Evolutionary conservation across 92 coral and sea anemone genomes (phyloP), one percentile per base, ranked within the genome.

Genomic region (Ricordea florida): DNA sequence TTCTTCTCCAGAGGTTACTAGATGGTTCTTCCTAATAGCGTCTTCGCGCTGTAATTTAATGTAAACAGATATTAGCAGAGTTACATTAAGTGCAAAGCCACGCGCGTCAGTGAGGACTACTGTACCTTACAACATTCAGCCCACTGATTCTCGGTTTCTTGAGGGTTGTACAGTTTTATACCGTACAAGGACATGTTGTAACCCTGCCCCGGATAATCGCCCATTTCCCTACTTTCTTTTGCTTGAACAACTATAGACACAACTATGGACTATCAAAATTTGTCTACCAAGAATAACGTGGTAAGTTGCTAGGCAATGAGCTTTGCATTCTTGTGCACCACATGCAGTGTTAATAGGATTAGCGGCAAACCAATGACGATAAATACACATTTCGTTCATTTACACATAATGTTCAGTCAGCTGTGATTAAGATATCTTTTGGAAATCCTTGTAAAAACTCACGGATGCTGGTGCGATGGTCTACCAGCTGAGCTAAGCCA

Each of bases 131-230:
- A 82, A 14, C 87, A 52, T 16, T 91, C 65, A 0, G 74, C 79
- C 97, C 97, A 91, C 11, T 91, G 97, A 8, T 65, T 82, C 34
- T 68, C 85, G 30, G 67, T 62, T 87, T 91, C 88, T 55, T 79
- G 82, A 1, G 93, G 90, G 61, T 91, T 87, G 74, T 87, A 91
- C 1, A 45, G 21, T 26, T 83, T 87, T 13, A 87, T 69, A 17
- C 97, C 97, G 46, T 91, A 91, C 1, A 85, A 76, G 30, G 97
- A 87, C 97, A 91, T 91, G 44, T 75, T 83, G 35, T 87, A 82
- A 0, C 79, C 96, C 26, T 73, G 72, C 1, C 92, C 96, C 6
- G 89, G 96, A 73, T 90, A 90, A 23, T 72, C 87, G 29, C 81
- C 81, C 96, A 90, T 90, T 62, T 75, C 43, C 22, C 53, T 16